These are phyloP conservation scores for Drosophila littoralis DNA, from an alignment of 1,140 invertebrate species.

Conservation along the genomic window DNA sequence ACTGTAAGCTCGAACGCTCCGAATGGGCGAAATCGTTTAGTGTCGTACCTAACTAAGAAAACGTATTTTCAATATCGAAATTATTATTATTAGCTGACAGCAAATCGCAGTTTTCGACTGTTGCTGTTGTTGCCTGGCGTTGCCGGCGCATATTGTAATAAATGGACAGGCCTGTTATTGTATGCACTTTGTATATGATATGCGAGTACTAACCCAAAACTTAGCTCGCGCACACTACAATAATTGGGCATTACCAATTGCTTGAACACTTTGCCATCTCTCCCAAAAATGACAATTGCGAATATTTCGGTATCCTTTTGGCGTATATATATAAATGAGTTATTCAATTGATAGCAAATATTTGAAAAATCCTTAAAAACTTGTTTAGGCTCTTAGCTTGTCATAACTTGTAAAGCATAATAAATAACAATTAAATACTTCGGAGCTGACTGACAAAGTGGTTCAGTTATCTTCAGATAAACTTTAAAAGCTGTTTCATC, in stretches of 20 bases:
- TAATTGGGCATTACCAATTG: not conserved
- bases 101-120: slow-evolving; percentile 81
- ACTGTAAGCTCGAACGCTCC: slow-evolving; percentile 48
- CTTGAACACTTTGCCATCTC: not conserved
- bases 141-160: slow-evolving; percentile 80
- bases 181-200: slow-evolving; percentile 72
- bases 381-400: too few relatives aligned
- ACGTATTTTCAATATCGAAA: slow-evolving; percentile 83
- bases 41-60: slow-evolving; percentile 82
- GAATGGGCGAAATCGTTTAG: slow-evolving; percentile 82
- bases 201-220: slow-evolving; percentile 62
- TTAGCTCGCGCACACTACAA: slow-evolving; percentile 29
- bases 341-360: too few relatives aligned
- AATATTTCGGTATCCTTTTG: not conserved
- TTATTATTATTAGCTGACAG: slow-evolving; percentile 84
- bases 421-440: too few relatives aligned
- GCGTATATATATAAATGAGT: too few relatives aligned
- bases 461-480: too few relatives aligned
- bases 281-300: not conserved
- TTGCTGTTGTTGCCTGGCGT: slow-evolving; percentile 46
- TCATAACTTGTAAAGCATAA: too few relatives aligned
- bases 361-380: too few relatives aligned
- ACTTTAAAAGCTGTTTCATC: too few relatives aligned
- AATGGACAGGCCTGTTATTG: slow-evolving; percentile 73
- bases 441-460: too few relatives aligned